Conservation (phyloP, 35 echinoderm and acorn worm genomes). For the Nesometra sesokonis region DNA sequence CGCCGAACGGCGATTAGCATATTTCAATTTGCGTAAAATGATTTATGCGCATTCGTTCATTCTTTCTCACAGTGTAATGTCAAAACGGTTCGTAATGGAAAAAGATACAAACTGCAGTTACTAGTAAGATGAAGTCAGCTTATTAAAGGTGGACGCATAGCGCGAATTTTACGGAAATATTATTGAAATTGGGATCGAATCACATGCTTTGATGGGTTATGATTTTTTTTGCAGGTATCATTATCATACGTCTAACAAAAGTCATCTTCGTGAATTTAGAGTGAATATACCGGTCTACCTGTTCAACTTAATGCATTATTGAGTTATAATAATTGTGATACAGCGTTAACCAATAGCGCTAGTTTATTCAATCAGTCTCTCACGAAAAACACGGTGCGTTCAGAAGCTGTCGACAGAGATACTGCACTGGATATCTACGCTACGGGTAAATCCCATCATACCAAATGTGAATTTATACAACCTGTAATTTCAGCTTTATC, state of each 20-base stretch:
- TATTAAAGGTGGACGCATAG: not conserved
- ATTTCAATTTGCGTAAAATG: not conserved
- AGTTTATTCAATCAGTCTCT: no score
- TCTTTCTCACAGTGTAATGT: not conserved
- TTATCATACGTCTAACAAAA: not conserved
- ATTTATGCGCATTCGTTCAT: no score
- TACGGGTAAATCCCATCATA: no score
- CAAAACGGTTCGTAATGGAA: not conserved
- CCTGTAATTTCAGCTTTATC: no score
- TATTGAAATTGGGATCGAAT: not conserved
- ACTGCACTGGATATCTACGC: no score
- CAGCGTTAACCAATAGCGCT: not conserved
- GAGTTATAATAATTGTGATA: not conserved
- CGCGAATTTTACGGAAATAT: not conserved
- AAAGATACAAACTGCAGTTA: not conserved
- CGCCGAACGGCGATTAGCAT: not conserved
- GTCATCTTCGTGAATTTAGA: not conserved
- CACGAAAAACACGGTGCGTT: no score
- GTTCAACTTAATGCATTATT: not conserved
- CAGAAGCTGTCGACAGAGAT: no score
- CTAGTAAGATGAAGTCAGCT: not conserved
- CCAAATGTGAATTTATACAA: no score
- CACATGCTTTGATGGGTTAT: not conserved
- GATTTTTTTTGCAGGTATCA: not conserved
- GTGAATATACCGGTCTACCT: not conserved